Evolutionary conservation across 2,888 invertebrate species (phyloP).

Genomic region (Nemotelus pantherinus): DNA sequence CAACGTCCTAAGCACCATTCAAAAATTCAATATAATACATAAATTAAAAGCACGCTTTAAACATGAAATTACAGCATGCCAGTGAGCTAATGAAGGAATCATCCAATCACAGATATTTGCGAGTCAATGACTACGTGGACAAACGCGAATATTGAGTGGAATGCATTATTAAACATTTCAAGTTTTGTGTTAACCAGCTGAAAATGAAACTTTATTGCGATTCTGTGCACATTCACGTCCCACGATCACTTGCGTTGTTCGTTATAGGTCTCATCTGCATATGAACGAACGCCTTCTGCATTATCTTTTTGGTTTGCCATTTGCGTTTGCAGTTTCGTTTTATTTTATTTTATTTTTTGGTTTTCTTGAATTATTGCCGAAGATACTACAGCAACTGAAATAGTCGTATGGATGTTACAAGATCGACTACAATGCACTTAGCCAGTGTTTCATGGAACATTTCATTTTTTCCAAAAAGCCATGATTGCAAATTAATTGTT

Average conservation of each 20-base stretch:
- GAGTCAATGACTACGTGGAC: slow-evolving; percentile 9
- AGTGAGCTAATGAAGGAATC: neutral
- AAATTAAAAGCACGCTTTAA: no score
- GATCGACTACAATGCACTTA: slow-evolving; percentile 13
- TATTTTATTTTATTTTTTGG: slow-evolving; percentile 6
- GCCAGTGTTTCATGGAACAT: slow-evolving; percentile 2
- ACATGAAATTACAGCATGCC: no score
- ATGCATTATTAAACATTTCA: slow-evolving; percentile 29
- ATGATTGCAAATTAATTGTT: slow-evolving; percentile 39
- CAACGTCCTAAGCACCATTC: no score
- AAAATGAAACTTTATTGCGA: slow-evolving; percentile 41
- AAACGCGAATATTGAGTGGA: neutral
- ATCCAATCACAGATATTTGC: neutral
- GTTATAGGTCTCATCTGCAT: slow-evolving; percentile 35
- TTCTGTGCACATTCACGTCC: slow-evolving; percentile 40
- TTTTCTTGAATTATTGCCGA: neutral
- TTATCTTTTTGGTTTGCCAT: neutral
- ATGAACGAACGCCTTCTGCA: slow-evolving; percentile 31
- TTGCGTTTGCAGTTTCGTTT: neutral
- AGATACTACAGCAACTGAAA: neutral
- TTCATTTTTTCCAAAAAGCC: neutral
- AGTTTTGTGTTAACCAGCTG: slow-evolving; percentile 24
- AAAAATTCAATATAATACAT: no score
- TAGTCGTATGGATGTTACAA: slow-evolving; percentile 6
- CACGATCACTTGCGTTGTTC: slow-evolving; percentile 13